Percentiles rank a stretch among this genome's conserved stretches.
Conservation (phyloP, 2,797 vertebrate genomes). For the Synanceia verrucosa region DNA sequence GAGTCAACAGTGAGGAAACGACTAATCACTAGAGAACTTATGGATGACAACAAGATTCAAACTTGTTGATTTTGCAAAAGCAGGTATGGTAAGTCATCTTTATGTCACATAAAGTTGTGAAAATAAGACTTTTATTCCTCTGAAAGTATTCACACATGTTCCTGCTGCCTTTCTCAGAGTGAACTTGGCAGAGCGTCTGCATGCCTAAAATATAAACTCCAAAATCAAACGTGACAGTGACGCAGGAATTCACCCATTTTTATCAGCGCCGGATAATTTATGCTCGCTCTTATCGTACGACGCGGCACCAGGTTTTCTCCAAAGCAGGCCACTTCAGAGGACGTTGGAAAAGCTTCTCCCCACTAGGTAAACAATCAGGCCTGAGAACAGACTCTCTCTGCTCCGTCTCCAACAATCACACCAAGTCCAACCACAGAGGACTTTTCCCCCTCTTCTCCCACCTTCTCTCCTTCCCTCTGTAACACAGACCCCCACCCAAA, state of each 20-base stretch:
- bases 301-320: slow-evolving; percentile 21
- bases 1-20: slow-evolving; percentile 80
- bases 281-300: slow-evolving; percentile 37
- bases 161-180: neutral
- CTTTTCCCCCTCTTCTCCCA: slow-evolving; percentile 27
- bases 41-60: no score
- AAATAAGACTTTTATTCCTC: neutral
- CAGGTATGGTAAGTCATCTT: neutral
- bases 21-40: no score
- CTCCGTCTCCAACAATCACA: slow-evolving; percentile 72
- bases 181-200: neutral
- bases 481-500: slow-evolving; percentile 66
- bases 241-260: slow-evolving; percentile 6
- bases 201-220: slow-evolving; percentile 1
- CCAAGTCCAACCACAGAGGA: slow-evolving; percentile 64
- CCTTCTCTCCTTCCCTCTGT: slow-evolving; percentile 72
- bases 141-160: slow-evolving; percentile 8
- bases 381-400: slow-evolving; percentile 70
- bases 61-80: neutral
- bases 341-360: slow-evolving; percentile 62
- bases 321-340: slow-evolving; percentile 62
- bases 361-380: slow-evolving; percentile 70
- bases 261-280: slow-evolving; percentile 31
- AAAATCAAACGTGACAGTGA: slow-evolving; percentile 32
- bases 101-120: neutral